Evolutionary conservation across 2,113 vertebrate species (phyloP).

Genomic region (Papio anubis): DNA sequence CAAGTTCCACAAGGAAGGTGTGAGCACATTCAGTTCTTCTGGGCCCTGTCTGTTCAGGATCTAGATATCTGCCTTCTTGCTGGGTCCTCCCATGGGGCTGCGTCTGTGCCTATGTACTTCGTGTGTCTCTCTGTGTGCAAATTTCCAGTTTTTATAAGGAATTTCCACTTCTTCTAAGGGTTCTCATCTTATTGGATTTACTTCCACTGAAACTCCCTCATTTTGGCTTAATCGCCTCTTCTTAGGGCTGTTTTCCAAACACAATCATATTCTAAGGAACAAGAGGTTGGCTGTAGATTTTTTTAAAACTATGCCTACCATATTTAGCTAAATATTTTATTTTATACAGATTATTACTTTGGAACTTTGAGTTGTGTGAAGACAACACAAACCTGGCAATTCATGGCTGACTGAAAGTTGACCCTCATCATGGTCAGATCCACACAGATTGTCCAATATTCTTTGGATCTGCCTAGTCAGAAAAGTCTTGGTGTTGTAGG

Average conservation of each 20-base stretch:
- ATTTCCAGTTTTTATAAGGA: no score
- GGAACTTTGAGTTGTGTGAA: no score
- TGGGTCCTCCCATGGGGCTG: fast-evolving
- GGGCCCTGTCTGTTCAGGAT: no score
- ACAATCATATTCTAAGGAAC: neutral
- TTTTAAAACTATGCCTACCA: no score
- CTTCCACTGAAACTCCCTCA: no score
- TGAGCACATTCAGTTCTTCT: no score
- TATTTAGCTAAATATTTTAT: neutral
- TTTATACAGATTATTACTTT: neutral
- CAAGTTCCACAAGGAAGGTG: no score
- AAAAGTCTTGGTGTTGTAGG: neutral
- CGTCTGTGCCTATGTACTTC: neutral
- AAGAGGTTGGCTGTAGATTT: neutral
- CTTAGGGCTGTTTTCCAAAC: no score
- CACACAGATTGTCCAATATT: neutral
- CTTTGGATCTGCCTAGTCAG: neutral
- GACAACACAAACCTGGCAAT: neutral
- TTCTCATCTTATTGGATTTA: no score
- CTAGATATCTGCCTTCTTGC: no score
- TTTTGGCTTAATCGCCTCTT: neutral
- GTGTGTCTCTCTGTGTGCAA: neutral
- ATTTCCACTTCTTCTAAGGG: neutral
- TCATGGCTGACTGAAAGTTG: neutral
- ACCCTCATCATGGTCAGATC: no score